A percentile compares a stretch with the other conserved stretches of the same genome.
Conservation (phyloP, 2,113 vertebrate genomes). For the Rhinolophus sinicus region DNA sequence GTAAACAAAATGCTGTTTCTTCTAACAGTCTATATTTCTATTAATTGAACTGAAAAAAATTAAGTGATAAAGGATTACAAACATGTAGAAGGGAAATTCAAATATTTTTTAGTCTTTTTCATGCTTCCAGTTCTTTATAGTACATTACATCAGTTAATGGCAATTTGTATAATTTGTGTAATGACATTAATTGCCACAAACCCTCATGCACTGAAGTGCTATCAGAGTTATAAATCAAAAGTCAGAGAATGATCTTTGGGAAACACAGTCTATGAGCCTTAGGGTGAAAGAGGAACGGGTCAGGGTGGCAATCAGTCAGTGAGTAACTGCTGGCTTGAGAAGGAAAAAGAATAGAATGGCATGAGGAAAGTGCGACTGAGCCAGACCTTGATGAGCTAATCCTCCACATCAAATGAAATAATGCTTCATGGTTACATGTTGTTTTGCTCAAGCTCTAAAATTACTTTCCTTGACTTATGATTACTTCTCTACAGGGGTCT, state of each 20-base stretch:
- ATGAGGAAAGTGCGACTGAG: background rate
- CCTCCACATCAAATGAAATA: conserved; percentile 18
- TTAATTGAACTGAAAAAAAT: conserved; percentile 83
- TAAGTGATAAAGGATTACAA: conserved; percentile 84
- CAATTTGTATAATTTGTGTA: conserved; percentile 89
- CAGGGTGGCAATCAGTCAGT: conserved; percentile 38
- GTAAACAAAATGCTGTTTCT: conserved; percentile 74
- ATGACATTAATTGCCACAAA: conserved; percentile 88
- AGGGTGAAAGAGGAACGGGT: conserved; percentile 38
- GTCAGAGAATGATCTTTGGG: conserved; percentile 24
- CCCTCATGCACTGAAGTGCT: conserved; percentile 81
- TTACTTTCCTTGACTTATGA: conserved; percentile 44
- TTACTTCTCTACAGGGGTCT: conserved; percentile 36
- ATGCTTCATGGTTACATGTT: conserved; percentile 3
- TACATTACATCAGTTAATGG: conserved; percentile 88
- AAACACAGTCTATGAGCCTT: background rate
- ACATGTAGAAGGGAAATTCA: conserved; percentile 85
- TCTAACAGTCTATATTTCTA: conserved; percentile 82
- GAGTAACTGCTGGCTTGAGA: background rate
- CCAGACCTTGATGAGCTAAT: conserved; percentile 36
- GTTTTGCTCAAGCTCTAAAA: conserved; percentile 51
- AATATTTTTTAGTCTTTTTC: conserved; percentile 83
- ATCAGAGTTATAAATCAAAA: conserved; percentile 85
- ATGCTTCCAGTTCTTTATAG: conserved; percentile 86
- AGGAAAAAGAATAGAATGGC: background rate